These are phyloP conservation scores for Nymphalis polychloros DNA, from an alignment of 2,888 invertebrate genomes.

Conservation along the genomic window DNA sequence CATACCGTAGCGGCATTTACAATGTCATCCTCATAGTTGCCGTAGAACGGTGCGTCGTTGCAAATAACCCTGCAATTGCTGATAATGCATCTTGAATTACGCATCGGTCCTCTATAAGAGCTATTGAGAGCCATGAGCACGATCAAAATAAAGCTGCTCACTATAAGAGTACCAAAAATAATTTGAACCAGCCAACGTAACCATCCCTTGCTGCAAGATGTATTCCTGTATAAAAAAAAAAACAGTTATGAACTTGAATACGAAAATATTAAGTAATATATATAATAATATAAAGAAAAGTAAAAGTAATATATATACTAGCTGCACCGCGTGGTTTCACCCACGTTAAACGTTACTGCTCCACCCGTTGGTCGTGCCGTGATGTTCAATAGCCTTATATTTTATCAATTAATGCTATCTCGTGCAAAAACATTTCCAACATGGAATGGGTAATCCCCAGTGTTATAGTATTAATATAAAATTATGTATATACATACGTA, in stretches of 20 bases:
- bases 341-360: too few species aligned
- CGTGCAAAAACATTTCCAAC: too few species aligned
- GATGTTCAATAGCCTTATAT: too few species aligned
- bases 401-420: too few species aligned
- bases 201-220: conserved; percentile 70
- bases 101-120: conserved; percentile 3
- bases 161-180: conserved; percentile 63
- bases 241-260: neutral
- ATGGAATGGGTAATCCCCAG: too few species aligned
- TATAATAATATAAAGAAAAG: too few species aligned
- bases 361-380: too few species aligned
- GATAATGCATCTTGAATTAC: conserved; percentile 44
- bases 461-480: too few species aligned
- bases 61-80: conserved; percentile 58
- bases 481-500: too few species aligned
- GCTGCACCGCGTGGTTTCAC: too few species aligned
- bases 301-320: too few species aligned
- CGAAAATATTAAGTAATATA: neutral
- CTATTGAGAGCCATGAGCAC: conserved; percentile 54
- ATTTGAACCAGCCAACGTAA: conserved; percentile 59
- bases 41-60: conserved; percentile 49
- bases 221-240: conserved; percentile 50
- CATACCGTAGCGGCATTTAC: conserved; percentile 54
- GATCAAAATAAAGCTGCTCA: conserved; percentile 65
- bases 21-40: conserved; percentile 53